Conservation (phyloP, 2,113 vertebrate genomes). For the Heterocephalus glaber region DNA sequence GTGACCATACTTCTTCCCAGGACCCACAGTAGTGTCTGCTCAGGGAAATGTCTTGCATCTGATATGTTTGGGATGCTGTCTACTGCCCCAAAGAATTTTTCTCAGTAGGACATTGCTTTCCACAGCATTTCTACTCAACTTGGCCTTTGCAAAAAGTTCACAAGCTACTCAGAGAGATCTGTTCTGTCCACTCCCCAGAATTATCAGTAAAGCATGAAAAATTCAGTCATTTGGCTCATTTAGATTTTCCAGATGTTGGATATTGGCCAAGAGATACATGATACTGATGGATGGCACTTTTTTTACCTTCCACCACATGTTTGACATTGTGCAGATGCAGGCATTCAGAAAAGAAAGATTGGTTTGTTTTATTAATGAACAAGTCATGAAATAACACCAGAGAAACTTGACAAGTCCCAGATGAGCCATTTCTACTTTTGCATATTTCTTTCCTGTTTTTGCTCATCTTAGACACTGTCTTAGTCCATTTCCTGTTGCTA, state of each 20-base stretch:
- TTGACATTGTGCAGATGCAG: conserved; percentile 43
- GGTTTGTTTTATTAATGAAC: conserved; percentile 75
- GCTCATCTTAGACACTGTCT: neutral
- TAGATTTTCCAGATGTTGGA: conserved; percentile 68
- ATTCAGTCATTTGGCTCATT: conserved; percentile 57
- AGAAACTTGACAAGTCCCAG: neutral
- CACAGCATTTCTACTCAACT: neutral
- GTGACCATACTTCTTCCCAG: neutral
- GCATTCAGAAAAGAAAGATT: conserved; percentile 51
- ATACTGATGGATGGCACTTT: conserved; percentile 44
- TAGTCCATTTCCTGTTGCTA: neutral
- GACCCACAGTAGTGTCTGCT: neutral
- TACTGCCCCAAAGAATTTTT: neutral
- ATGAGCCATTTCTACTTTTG: neutral
- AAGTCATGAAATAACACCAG: neutral
- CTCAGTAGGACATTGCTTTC: neutral
- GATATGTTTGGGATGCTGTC: neutral
- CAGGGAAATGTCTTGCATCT: neutral
- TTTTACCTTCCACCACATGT: neutral
- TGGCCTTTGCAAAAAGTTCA: conserved; percentile 27
- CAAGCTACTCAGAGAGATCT: conserved; percentile 25
- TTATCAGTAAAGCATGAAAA: conserved; percentile 50
- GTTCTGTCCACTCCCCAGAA: neutral
- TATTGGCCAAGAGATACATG: neutral
- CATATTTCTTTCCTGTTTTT: neutral